Evolutionary conservation across 2,797 vertebrate species (phyloP).

Genomic region (Mormyrus proboscirostris): DNA sequence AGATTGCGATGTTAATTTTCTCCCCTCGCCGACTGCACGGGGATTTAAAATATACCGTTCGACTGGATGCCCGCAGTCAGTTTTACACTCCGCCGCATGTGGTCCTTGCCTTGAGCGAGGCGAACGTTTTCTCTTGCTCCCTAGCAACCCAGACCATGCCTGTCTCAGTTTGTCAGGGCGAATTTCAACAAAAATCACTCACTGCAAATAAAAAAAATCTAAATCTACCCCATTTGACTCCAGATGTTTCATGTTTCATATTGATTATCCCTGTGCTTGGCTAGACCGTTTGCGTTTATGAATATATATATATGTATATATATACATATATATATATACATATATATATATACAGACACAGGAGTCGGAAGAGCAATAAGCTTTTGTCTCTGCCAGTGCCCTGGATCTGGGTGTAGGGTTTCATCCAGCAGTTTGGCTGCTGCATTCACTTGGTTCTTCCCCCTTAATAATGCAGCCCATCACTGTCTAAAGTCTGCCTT

Average conservation of each 20-base stretch:
- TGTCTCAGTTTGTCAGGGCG: conserved; percentile 48
- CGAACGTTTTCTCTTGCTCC: conserved; percentile 44
- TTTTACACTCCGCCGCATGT: conserved; percentile 33
- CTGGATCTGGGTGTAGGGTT: conserved; percentile 16
- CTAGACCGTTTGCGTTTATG: conserved; percentile 45
- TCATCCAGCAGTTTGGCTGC: conserved; percentile 18
- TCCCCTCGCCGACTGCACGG: background rate
- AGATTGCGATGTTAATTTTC: conserved; percentile 6
- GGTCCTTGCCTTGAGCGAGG: conserved; percentile 43
- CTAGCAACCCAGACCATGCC: conserved; percentile 48
- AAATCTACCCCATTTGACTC: conserved; percentile 58
- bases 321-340: no score
- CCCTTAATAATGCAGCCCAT: conserved; percentile 67
- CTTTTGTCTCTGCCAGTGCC: conserved; percentile 25
- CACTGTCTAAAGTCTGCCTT: conserved; percentile 59
- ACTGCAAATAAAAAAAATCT: conserved; percentile 33
- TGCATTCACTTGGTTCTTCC: conserved; percentile 25
- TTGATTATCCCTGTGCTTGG: conserved; percentile 57
- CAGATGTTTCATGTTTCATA: conserved; percentile 65
- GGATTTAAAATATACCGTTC: conserved; percentile 6
- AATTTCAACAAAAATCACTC: conserved; percentile 41
- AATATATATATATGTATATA: no score
- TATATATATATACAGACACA: background rate
- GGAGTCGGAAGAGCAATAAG: conserved; percentile 27
- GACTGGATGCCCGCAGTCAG: conserved; percentile 17